Conservation (phyloP, 2,888 invertebrate genomes). For the Microdon myrmicae region DNA sequence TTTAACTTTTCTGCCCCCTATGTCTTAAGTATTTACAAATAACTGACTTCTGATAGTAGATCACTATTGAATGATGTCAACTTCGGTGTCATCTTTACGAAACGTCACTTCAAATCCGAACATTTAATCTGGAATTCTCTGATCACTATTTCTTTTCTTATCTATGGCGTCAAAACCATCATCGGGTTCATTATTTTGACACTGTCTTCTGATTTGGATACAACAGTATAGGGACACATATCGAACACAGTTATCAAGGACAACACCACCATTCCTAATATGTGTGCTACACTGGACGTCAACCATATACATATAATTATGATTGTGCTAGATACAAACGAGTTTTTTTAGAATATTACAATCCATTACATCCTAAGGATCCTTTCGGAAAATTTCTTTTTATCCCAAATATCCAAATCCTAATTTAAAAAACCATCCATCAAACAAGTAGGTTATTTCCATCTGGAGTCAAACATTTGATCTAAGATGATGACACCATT, state of each 20-base stretch:
- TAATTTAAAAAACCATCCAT: constrained; percentile 1
- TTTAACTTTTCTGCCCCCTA: background rate
- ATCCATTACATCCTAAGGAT: constrained; percentile 26
- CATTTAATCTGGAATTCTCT: constrained; percentile 23
- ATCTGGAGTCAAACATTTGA: constrained; percentile 10
- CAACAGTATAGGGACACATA: constrained; percentile 50
- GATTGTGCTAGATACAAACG: no score
- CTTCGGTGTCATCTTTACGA: constrained; percentile 39
- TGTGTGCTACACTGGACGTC: constrained; percentile 49
- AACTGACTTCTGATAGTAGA: no score
- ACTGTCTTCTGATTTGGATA: constrained; percentile 67
- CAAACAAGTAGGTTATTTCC: constrained; percentile 12
- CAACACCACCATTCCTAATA: constrained; percentile 27
- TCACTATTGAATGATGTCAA: no score
- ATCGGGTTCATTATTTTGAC: constrained; percentile 67
- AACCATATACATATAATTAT: no score
- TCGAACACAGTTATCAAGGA: constrained; percentile 19
- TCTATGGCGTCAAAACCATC: constrained; percentile 54
- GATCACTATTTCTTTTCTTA: constrained; percentile 24
- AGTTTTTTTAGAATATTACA: no score
- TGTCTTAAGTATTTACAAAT: constrained; percentile 37
- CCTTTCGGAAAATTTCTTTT: no score
- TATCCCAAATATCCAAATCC: constrained; percentile 5
- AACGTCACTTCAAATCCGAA: background rate
- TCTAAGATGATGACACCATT: constrained; percentile 43